Base-by-base conservation (phyloP, 2,113 vertebrate species). In the Chloroceryle aenea region DNA sequence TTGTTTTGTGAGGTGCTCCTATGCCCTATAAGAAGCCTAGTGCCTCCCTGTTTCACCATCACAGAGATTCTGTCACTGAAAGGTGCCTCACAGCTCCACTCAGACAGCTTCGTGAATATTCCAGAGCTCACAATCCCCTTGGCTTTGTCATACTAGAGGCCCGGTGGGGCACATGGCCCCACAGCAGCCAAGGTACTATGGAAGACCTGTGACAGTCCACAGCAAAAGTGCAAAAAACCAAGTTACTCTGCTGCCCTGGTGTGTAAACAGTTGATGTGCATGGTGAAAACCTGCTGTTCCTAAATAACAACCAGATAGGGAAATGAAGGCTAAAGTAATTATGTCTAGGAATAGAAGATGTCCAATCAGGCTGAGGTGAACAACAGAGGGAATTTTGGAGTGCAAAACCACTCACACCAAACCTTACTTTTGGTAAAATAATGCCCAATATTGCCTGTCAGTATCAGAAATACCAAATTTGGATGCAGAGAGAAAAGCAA, bases 161-260 rank as follows among this genome's bases (percentile, higher is more conserved):
- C 55, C 2, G 2, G 7, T 53, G 52, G 32, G 36, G 14, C 29
- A n/a, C 1, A 0, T 1, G 2, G 55, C 20, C 14, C 10, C 20
- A 48, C 16, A 52, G 50, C 15, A 61, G 36, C 40, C 34, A 59
- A 61, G 5, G 18, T 64, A 40, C 74, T 48, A 3, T 0, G 0
- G 10, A 17, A 8, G 2, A 52, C 4, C 27, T 34, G 8, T 0
- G 3, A 29, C 14, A 76, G 45, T 42, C 11, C 21, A 42, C 52
- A 71, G 6, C 16, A 84, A 34, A 64, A 42, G 22, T 6, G 22
- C 64, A 38, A 73, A 61, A 55, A 87, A 12, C 9, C 9, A 59
- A 77, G 25, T 64, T 61, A 45, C 23, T 61, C 34, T 64, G 22
- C 13, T 82, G 43, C 29, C 43, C 14, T 36, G 38, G 14, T 50